Percentiles rank a stretch among this genome's conserved stretches.
These are phyloP conservation scores for Gnatocerus cornutus DNA, from an alignment of 2,888 invertebrate species.

Conservation along the genomic window DNA sequence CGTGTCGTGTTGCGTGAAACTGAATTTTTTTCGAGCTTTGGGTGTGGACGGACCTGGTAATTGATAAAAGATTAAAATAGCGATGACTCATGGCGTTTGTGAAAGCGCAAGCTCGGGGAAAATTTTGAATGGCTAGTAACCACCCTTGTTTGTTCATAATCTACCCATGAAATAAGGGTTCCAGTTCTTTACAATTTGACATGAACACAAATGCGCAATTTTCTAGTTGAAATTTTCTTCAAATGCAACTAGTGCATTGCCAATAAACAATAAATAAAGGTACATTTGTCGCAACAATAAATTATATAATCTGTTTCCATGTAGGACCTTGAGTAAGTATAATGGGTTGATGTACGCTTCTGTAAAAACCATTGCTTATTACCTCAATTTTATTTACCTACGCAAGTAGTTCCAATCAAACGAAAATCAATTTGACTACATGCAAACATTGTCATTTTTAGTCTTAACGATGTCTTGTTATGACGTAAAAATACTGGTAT, in stretches of 20 bases:
- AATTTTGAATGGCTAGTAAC: slow-evolving; percentile 65
- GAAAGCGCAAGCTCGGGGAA: slow-evolving; percentile 61
- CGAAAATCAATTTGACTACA: slow-evolving; percentile 27
- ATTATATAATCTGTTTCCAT: not conserved
- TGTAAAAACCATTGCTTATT: slow-evolving; percentile 26
- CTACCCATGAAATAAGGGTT: slow-evolving; percentile 57
- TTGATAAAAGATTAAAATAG: slow-evolving; percentile 49
- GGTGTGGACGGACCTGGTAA: not conserved
- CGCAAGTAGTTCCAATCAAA: slow-evolving; percentile 11
- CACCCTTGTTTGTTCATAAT: slow-evolving; percentile 64
- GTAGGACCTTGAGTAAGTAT: slow-evolving; percentile 8
- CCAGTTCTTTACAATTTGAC: slow-evolving; percentile 22
- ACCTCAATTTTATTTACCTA: slow-evolving; percentile 24
- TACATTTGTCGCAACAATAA: slow-evolving; percentile 6
- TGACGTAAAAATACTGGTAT: not conserved
- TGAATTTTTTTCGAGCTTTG: not conserved
- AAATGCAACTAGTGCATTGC: not conserved
- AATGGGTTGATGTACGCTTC: slow-evolving; percentile 7
- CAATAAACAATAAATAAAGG: slow-evolving; percentile 1
- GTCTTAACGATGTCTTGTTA: slow-evolving; percentile 1
- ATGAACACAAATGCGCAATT: not conserved
- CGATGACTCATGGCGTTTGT: slow-evolving; percentile 51
- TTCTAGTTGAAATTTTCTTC: not conserved
- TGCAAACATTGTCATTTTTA: slow-evolving; percentile 19
- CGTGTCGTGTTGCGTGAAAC: too few species aligned